Percentiles rank a stretch among this genome's conserved stretches.
Evolutionary conservation across 2,888 invertebrate genomes (phyloP).

Genomic region (Creontiades dilutus): DNA sequence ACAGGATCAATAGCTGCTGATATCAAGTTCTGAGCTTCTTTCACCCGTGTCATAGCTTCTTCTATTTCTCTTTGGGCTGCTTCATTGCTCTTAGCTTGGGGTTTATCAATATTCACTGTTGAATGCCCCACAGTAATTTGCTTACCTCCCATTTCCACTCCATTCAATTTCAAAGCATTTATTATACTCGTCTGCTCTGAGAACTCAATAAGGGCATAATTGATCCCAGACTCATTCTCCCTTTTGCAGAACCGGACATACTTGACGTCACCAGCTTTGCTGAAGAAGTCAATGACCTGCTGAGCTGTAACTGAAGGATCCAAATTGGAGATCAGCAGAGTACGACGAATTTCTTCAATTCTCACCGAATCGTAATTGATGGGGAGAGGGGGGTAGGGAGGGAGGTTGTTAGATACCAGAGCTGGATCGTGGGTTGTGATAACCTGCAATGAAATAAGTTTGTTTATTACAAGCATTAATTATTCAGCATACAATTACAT

Average conservation of each 20-base stretch:
- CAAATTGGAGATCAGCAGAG: conserved; percentile 91
- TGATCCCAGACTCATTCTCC: conserved; percentile 83
- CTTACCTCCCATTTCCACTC: conserved; percentile 86
- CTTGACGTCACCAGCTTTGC: conserved; percentile 94
- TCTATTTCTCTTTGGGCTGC: conserved; percentile 97
- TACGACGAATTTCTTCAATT: conserved; percentile 97
- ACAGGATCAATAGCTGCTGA: conserved; percentile 96
- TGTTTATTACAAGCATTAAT: too few species aligned
- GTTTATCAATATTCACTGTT: conserved; percentile 93
- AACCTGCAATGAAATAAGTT: conserved; percentile 80
- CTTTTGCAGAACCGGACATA: conserved; percentile 95
- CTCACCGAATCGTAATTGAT: conserved; percentile 92
- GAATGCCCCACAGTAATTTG: conserved; percentile 90
- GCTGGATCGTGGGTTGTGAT: conserved; percentile 95
- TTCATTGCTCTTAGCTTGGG: conserved; percentile 96
- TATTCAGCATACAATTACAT: too few species aligned
- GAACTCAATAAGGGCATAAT: conserved; percentile 94
- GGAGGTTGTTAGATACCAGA: conserved; percentile 88
- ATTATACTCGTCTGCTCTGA: conserved; percentile 94
- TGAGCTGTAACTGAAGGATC: conserved; percentile 86
- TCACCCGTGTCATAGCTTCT: conserved; percentile 97
- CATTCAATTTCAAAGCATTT: conserved; percentile 91
- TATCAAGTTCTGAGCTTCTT: conserved; percentile 96
- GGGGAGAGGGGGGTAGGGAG: conserved; percentile 94
- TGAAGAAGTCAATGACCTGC: conserved; percentile 93